These are phyloP conservation scores for Atethmia centrago DNA, from an alignment of 2,888 invertebrate genomes.

Conservation along the genomic window DNA sequence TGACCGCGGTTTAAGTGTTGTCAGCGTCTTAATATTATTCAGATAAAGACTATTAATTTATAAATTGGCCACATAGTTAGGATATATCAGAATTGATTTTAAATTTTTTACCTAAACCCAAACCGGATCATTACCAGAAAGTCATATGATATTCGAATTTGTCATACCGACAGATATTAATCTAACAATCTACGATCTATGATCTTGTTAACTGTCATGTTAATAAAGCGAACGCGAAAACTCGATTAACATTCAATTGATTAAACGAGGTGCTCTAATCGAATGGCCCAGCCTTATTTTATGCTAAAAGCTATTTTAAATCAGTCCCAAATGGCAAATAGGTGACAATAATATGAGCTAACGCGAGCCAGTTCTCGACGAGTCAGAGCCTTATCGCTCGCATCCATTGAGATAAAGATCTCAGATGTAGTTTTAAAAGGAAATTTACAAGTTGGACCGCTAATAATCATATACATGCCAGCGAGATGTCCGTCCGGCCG, in stretches of 20 bases:
- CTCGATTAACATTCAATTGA: constrained; percentile 81
- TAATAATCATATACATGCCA: constrained; percentile 87
- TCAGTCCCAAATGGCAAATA: constrained; percentile 82
- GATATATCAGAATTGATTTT: constrained; percentile 33
- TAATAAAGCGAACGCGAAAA: constrained; percentile 75
- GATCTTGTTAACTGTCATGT: constrained; percentile 80
- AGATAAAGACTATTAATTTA: constrained; percentile 52
- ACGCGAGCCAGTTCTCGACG: constrained; percentile 69
- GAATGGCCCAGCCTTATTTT: constrained; percentile 80
- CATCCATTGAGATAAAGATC: constrained; percentile 82
- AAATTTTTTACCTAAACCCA: constrained; percentile 54
- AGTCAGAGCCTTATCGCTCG: constrained; percentile 74
- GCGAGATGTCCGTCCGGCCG: constrained; percentile 75
- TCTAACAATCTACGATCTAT: constrained; percentile 75
- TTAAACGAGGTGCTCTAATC: constrained; percentile 81
- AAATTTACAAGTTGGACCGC: constrained; percentile 84
- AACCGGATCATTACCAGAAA: constrained; percentile 70
- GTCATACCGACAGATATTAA: constrained; percentile 75
- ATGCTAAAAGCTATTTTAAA: constrained; percentile 83
- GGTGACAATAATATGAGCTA: constrained; percentile 77
- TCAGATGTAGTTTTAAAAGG: constrained; percentile 81
- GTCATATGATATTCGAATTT: constrained; percentile 72
- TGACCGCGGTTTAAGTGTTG: too few relatives aligned
- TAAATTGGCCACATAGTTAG: constrained; percentile 51
- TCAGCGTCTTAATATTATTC: constrained; percentile 62